phyloP scores from a whole-genome alignment of 1,140 invertebrate genomes.

The Ceratosolen solmsi region DNA sequence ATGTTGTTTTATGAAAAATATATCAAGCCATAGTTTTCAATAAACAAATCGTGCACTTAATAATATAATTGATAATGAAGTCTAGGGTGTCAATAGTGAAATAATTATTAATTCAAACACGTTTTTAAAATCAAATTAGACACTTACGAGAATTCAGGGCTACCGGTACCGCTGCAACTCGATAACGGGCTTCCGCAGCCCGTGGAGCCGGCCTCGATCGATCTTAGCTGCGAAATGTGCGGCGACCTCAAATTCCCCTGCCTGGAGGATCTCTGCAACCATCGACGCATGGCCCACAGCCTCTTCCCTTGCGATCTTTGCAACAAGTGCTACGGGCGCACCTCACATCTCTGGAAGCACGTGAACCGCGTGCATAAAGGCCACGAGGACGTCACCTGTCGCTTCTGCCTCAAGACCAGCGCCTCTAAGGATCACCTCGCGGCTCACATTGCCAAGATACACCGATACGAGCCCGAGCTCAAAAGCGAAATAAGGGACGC shows the following conservation, averaged over 20 bases:
- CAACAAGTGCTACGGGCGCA: slow-evolving; percentile 77
- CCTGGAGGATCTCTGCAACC: slow-evolving; percentile 74
- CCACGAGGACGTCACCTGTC: slow-evolving; percentile 77
- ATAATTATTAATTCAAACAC: too few relatives aligned
- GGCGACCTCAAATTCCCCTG: slow-evolving; percentile 68
- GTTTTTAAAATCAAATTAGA: too few relatives aligned
- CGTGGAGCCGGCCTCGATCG: slow-evolving; percentile 48
- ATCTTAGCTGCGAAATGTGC: slow-evolving; percentile 71
- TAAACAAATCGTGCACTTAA: too few relatives aligned
- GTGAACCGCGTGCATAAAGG: slow-evolving; percentile 78
- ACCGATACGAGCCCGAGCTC: slow-evolving; percentile 70
- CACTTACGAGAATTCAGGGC: background rate
- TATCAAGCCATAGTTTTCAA: too few relatives aligned
- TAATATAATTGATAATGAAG: too few relatives aligned
- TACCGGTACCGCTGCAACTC: slow-evolving; percentile 16
- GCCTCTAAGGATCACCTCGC: slow-evolving; percentile 76
- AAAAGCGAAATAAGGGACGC: slow-evolving; percentile 53
- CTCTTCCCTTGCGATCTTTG: slow-evolving; percentile 79
- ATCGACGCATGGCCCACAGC: slow-evolving; percentile 74
- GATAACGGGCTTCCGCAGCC: slow-evolving; percentile 45
- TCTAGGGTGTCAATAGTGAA: too few relatives aligned
- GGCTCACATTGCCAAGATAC: slow-evolving; percentile 77
- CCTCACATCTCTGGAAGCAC: slow-evolving; percentile 79
- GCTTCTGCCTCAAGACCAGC: slow-evolving; percentile 76
- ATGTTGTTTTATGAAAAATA: too few relatives aligned